Conservation (phyloP, 2,888 invertebrate species). For the Cremastinae sp. region DNA sequence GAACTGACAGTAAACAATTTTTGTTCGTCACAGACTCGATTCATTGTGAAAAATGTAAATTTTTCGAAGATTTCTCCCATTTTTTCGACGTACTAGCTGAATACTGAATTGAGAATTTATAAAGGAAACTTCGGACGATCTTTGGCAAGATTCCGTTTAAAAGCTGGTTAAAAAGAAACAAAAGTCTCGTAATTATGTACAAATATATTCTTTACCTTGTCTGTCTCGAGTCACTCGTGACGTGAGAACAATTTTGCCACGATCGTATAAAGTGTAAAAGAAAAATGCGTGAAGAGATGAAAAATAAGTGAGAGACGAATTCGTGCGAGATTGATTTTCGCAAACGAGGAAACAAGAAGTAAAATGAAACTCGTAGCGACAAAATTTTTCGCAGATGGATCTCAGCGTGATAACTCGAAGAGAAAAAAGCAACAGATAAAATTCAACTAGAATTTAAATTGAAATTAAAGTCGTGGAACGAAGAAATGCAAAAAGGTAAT, state of each 20-base stretch:
- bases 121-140: too few relatives aligned
- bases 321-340: too few relatives aligned
- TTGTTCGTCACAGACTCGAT: too few relatives aligned
- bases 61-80: too few relatives aligned
- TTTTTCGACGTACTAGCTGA: too few relatives aligned
- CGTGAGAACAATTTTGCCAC: constrained; percentile 2
- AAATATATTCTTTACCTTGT: constrained; percentile 26
- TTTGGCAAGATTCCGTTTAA: background rate
- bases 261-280: constrained; percentile 19
- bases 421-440: constrained; percentile 14
- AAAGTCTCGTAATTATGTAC: background rate
- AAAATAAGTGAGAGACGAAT: background rate
- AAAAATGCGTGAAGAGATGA: background rate
- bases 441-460: too few relatives aligned
- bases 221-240: constrained; percentile 25
- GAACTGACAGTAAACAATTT: too few relatives aligned
- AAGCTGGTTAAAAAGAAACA: background rate
- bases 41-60: too few relatives aligned
- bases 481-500: constrained; percentile 33
- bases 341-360: background rate
- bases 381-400: constrained; percentile 41
- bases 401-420: constrained; percentile 37
- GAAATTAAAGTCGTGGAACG: background rate
- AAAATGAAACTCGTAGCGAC: constrained; percentile 30
- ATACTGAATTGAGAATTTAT: too few relatives aligned